Evolutionary conservation across 2,888 invertebrate species (phyloP).

Genomic region (Sipunculus nudus): DNA sequence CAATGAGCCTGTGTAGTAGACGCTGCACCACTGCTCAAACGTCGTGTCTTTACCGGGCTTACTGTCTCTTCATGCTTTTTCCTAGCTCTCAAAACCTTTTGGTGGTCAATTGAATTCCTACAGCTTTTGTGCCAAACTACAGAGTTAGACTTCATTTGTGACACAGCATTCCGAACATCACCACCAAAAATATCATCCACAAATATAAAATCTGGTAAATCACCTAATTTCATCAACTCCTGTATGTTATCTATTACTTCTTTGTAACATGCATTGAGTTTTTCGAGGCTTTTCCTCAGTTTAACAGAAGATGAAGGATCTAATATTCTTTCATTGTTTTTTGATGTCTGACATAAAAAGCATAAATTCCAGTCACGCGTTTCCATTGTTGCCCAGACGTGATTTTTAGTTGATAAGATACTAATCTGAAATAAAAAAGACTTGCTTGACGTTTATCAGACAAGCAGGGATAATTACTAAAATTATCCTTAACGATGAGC

Average conservation of each 20-base stretch:
- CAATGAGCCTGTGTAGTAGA: too few species aligned
- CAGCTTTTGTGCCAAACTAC: constrained; percentile 2
- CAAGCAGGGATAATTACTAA: too few species aligned
- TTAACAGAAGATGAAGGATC: not conserved
- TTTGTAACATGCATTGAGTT: not conserved
- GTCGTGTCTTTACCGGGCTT: not conserved
- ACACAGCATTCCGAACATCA: not conserved
- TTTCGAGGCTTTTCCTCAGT: not conserved
- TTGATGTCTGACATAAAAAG: too few species aligned
- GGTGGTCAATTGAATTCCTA: not conserved
- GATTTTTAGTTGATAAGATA: too few species aligned
- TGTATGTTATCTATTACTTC: not conserved
- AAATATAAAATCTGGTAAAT: not conserved
- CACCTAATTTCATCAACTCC: not conserved
- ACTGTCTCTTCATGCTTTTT: not conserved
- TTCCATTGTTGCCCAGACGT: too few species aligned
- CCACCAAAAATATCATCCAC: not conserved
- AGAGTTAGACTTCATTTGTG: not conserved
- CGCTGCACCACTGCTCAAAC: not conserved
- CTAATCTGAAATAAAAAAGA: too few species aligned
- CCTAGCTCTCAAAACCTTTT: not conserved
- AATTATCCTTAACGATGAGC: too few species aligned
- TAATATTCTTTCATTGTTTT: not conserved
- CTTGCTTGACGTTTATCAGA: too few species aligned
- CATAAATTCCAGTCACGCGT: too few species aligned